These are phyloP conservation scores for Trematocara stigmaticum DNA, from an alignment of 2,113 vertebrate species.

Conservation along the genomic window DNA sequence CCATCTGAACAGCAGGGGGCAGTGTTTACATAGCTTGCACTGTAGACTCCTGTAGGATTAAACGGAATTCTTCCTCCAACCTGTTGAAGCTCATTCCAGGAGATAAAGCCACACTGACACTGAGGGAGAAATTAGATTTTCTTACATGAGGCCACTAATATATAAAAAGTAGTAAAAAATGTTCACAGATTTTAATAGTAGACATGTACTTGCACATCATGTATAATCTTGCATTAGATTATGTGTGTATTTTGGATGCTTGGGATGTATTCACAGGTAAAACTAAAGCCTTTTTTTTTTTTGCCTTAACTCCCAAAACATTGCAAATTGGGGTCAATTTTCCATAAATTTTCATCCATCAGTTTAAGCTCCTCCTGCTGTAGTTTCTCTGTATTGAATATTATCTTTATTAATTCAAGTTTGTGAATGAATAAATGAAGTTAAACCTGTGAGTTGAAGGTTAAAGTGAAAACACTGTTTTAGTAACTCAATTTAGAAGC, in stretches of 20 bases:
- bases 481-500: not conserved
- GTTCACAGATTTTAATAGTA: not conserved
- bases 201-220: not conserved
- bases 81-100: not conserved
- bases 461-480: not conserved
- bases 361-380: not conserved
- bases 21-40: not conserved
- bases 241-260: not conserved
- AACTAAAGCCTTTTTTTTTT: not conserved
- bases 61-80: not conserved
- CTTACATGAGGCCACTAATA: accelerated
- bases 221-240: not conserved
- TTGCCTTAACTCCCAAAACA: not conserved
- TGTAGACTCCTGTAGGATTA: not conserved
- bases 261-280: not conserved
- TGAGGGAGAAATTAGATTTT: not conserved
- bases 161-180: not conserved
- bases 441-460: not conserved
- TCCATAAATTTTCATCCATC: not conserved
- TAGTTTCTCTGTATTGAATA: not conserved
- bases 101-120: accelerated
- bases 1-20: not conserved
- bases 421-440: not conserved
- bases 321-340: not conserved
- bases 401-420: not conserved